A percentile compares a stretch with the other conserved stretches of the same genome.
These are phyloP conservation scores for Addax nasomaculatus DNA, from an alignment of 2,113 vertebrate genomes.

Conservation along the genomic window DNA sequence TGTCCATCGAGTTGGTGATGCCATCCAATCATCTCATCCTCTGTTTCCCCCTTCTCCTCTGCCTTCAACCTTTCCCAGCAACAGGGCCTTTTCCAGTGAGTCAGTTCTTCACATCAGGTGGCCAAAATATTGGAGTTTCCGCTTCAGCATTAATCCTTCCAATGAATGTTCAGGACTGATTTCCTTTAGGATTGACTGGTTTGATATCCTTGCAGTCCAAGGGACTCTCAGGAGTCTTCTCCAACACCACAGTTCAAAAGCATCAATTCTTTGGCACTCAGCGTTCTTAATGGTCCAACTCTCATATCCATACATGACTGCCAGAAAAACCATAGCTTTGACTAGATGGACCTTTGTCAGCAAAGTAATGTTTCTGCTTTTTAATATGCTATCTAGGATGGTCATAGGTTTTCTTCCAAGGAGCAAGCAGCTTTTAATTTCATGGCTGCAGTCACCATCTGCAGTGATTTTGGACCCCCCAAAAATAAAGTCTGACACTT, in stretches of 20 bases:
- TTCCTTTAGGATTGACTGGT: background rate
- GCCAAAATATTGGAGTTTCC: background rate
- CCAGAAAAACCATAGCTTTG: background rate
- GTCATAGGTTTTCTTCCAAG: background rate
- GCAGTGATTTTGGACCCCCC: background rate
- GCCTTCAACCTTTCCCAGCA: background rate
- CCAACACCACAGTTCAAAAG: background rate
- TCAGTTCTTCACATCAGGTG: background rate
- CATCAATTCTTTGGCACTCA: background rate
- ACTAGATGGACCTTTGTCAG: accelerated
- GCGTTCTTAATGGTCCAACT: background rate
- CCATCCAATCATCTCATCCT: background rate
- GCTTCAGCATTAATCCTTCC: background rate
- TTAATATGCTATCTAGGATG: background rate
- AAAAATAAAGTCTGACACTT: background rate
- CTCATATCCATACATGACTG: background rate
- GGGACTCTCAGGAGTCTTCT: background rate
- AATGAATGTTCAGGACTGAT: background rate
- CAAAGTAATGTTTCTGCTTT: background rate
- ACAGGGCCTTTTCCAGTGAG: background rate
- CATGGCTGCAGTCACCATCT: background rate
- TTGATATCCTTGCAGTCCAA: background rate
- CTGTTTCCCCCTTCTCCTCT: background rate
- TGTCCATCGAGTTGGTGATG: background rate
- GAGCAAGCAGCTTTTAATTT: background rate